Percentiles rank a stretch among this genome's conserved stretches.
Evolutionary conservation across 2,888 invertebrate species (phyloP).

Genomic region (Apodemia duryi): DNA sequence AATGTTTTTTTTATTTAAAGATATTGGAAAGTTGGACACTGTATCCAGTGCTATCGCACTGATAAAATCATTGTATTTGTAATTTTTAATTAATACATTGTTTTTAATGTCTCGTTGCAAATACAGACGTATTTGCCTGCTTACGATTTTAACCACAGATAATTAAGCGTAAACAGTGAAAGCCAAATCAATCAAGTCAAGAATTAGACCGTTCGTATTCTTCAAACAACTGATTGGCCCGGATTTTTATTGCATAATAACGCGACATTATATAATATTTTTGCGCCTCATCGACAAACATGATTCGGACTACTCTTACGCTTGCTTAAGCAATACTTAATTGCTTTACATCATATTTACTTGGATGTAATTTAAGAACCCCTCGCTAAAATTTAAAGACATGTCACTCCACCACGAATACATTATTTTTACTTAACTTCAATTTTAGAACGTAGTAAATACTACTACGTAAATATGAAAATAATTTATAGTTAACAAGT

Average conservation of each 20-base stretch:
- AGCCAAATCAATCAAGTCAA: slow-evolving; percentile 39
- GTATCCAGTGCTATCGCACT: too few species aligned
- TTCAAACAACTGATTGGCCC: slow-evolving; percentile 38
- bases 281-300: slow-evolving; percentile 34
- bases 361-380: background rate
- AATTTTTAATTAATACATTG: too few species aligned
- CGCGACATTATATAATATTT: slow-evolving; percentile 43
- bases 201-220: slow-evolving; percentile 33
- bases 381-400: background rate
- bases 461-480: too few species aligned
- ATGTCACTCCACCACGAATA: background rate
- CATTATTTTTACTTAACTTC: background rate
- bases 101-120: too few species aligned
- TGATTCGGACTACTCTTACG: slow-evolving; percentile 38
- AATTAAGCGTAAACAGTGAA: slow-evolving; percentile 38
- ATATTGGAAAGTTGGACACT: too few species aligned
- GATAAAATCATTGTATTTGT: too few species aligned
- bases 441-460: too few species aligned
- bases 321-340: slow-evolving; percentile 36
- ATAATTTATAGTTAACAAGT: too few species aligned
- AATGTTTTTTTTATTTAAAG: too few species aligned
- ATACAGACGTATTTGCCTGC: background rate
- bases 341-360: slow-evolving; percentile 28
- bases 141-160: slow-evolving; percentile 23
- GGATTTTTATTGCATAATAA: slow-evolving; percentile 48